Percentiles rank a stretch among this genome's conserved stretches.
phyloP scores from a whole-genome alignment of 2,797 vertebrate genomes.

The Xenentodon cancila region DNA sequence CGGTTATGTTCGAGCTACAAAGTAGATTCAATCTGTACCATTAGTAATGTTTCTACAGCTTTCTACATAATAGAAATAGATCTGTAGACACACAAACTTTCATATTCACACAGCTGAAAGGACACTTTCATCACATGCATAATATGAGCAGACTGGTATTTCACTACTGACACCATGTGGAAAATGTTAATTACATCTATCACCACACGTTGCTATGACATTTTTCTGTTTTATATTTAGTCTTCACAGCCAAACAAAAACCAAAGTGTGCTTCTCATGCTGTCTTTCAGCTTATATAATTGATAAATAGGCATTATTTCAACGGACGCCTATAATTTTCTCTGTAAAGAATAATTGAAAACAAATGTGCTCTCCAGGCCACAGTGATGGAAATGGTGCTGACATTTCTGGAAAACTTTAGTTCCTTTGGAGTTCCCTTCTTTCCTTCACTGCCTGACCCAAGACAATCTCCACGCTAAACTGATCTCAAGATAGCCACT shows the following conservation, averaged over 20 bases:
- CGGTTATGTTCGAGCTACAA: neutral
- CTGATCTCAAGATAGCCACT: slow-evolving; percentile 68
- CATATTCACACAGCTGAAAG: slow-evolving; percentile 2
- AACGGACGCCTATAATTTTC: too few relatives aligned
- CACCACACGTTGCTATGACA: too few relatives aligned
- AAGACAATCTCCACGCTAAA: slow-evolving; percentile 44
- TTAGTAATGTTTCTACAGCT: neutral
- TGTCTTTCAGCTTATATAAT: too few relatives aligned
- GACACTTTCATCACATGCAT: neutral
- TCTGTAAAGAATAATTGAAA: neutral
- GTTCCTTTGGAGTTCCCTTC: slow-evolving; percentile 43
- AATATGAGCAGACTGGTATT: neutral
- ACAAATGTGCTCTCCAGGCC: slow-evolving; percentile 16
- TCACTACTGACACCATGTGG: neutral
- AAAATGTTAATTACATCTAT: slow-evolving; percentile 2
- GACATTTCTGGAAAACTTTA: slow-evolving; percentile 51
- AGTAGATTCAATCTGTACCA: neutral
- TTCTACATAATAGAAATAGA: neutral
- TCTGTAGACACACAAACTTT: neutral
- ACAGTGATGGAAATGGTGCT: slow-evolving; percentile 52
- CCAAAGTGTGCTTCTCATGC: too few relatives aligned
- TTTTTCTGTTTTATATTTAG: too few relatives aligned
- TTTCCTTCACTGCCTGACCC: slow-evolving; percentile 55
- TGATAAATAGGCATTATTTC: too few relatives aligned
- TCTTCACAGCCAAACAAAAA: too few relatives aligned